A percentile compares a stretch with the other conserved stretches of the same genome.
Evolutionary conservation across 2,113 vertebrate genomes (phyloP).

Genomic region (Okapia johnstoni): DNA sequence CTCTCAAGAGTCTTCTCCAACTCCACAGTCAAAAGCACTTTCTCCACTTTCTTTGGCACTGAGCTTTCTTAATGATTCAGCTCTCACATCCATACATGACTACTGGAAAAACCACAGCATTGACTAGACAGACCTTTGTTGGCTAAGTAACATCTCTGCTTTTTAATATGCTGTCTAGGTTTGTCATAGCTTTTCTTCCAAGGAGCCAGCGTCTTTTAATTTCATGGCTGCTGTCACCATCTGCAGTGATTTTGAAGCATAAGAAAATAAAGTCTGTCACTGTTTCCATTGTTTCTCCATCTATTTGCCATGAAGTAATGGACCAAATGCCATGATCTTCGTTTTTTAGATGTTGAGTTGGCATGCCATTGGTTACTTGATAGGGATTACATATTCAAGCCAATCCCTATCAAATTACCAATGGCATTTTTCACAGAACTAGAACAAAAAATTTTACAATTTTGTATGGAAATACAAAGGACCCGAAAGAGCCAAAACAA

Average conservation of each 20-base stretch:
- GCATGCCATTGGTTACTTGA: background rate
- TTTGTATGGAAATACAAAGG: background rate
- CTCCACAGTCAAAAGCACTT: background rate
- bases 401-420: background rate
- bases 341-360: background rate
- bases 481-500: background rate
- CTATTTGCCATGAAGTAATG: background rate
- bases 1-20: background rate
- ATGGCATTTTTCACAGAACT: background rate
- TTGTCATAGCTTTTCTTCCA: background rate
- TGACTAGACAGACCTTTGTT: background rate
- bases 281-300: background rate
- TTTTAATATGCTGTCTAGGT: background rate
- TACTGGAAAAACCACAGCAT: background rate
- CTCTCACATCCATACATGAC: background rate
- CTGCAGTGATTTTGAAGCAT: background rate
- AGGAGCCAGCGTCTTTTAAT: background rate
- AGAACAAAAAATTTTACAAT: background rate
- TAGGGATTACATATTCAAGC: background rate
- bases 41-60: background rate
- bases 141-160: background rate
- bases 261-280: background rate
- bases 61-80: background rate
- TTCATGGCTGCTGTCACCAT: background rate
- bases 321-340: background rate